Conservation (phyloP, 2,113 vertebrate species). For the Campylomormyrus tamandua region DNA sequence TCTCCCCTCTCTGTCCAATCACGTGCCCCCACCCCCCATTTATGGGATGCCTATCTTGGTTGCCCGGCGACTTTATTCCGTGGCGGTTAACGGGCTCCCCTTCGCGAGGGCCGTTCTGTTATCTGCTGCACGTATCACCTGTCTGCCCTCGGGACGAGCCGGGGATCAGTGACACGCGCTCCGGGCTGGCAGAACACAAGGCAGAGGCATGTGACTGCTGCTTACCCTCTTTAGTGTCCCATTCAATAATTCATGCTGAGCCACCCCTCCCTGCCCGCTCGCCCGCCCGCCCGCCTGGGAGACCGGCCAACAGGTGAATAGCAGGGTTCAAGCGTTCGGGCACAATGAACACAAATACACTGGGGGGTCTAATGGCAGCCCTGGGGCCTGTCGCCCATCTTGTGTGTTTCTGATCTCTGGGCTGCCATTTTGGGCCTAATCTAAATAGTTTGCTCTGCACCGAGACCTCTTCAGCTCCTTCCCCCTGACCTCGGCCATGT, state of each 20-base stretch:
- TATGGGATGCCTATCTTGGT: background rate
- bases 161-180: conserved; percentile 11
- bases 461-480: background rate
- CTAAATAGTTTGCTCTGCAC: background rate
- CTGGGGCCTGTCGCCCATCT: background rate
- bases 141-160: background rate
- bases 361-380: background rate
- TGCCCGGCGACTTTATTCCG: background rate
- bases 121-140: conserved; percentile 6
- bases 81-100: background rate
- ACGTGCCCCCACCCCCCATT: background rate
- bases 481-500: background rate
- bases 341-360: background rate
- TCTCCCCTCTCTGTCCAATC: background rate
- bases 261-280: background rate
- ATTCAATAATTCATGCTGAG: conserved; percentile 40
- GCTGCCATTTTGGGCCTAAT: background rate
- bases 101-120: background rate
- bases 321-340: background rate
- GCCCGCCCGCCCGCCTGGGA: conserved; percentile 15
- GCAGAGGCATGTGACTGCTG: background rate
- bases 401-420: background rate
- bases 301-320: conserved; percentile 8
- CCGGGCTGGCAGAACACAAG: background rate
- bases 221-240: conserved; percentile 37